Conservation (phyloP, 2,888 invertebrate species). For the Cantharis nigra region DNA sequence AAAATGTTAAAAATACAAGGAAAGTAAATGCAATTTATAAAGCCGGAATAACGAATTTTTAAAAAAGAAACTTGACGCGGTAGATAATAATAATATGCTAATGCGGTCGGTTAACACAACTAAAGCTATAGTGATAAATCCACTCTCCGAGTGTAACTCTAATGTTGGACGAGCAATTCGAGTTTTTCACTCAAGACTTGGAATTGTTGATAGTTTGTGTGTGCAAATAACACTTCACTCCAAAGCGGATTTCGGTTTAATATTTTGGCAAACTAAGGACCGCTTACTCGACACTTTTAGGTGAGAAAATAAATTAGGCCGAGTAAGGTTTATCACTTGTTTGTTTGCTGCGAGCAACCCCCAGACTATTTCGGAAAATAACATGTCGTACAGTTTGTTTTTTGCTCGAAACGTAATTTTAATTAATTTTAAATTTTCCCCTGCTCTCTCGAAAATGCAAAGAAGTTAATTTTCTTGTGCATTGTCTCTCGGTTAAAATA, state of each 20-base stretch:
- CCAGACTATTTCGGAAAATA: neutral
- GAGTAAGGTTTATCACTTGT: neutral
- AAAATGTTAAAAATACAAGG: neutral
- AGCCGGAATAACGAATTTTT: neutral
- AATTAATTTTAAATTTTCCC: neutral
- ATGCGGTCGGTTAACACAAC: neutral
- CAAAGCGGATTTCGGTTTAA: neutral
- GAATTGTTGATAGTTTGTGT: neutral
- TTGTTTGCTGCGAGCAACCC: neutral
- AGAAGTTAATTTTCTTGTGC: neutral
- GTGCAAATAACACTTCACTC: neutral
- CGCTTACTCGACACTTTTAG: neutral
- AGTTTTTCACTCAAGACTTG: neutral
- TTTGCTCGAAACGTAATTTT: neutral
- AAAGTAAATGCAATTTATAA: neutral
- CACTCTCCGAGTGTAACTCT: neutral
- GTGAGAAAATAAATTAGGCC: neutral
- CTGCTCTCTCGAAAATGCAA: neutral
- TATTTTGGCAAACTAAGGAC: neutral
- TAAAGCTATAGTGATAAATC: neutral
- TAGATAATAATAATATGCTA: neutral
- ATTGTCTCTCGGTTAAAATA: conserved; percentile 1
- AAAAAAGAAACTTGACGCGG: neutral
- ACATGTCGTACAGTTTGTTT: neutral
- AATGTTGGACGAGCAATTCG: neutral